Evolutionary conservation across 2,797 vertebrate species (phyloP).

Genomic region (Danio jaintianensis): DNA sequence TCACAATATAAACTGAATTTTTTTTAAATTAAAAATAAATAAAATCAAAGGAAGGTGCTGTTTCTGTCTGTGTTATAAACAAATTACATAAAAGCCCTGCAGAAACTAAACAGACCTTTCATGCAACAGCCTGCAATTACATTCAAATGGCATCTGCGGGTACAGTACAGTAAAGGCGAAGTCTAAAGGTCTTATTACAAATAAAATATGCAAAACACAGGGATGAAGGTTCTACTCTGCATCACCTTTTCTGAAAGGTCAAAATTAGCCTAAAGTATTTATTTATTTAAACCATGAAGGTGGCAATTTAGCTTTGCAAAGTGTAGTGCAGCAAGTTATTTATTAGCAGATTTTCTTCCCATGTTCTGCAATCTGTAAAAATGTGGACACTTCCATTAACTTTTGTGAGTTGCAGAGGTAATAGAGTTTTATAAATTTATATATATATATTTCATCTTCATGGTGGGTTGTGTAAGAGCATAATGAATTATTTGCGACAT

Average conservation of each 20-base stretch:
- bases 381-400: conserved; percentile 27
- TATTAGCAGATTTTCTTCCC: not conserved
- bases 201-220: conserved; percentile 1
- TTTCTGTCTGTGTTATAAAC: not conserved
- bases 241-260: not conserved
- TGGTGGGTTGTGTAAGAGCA: conserved; percentile 5
- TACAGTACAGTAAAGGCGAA: not conserved
- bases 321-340: not conserved
- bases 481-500: conserved; percentile 42
- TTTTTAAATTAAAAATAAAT: not conserved
- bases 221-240: not conserved
- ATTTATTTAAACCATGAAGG: not conserved
- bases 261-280: not conserved
- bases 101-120: not conserved
- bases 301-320: not conserved
- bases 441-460: not conserved
- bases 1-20: too few species aligned
- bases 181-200: not conserved
- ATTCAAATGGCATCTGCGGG: not conserved
- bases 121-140: not conserved
- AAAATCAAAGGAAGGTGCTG: not conserved
- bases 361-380: not conserved
- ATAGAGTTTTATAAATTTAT: not conserved
- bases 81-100: not conserved
- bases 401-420: not conserved